These are phyloP conservation scores for Drosophila jambulina DNA, from an alignment of 1,140 invertebrate species.

Conservation along the genomic window DNA sequence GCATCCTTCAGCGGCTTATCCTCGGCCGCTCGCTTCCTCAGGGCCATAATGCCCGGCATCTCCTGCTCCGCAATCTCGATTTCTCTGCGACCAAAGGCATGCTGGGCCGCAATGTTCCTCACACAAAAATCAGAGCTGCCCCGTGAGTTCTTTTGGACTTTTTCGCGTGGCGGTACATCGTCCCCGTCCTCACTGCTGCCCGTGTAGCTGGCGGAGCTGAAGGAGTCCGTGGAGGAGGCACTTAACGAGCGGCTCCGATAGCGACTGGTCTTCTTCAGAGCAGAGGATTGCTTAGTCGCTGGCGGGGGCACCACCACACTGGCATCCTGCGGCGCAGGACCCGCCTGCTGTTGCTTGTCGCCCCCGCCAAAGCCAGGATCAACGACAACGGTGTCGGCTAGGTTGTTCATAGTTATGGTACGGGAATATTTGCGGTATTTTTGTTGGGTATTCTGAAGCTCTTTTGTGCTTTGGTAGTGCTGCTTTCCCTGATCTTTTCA, in stretches of 20 bases:
- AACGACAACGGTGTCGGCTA: slow-evolving; percentile 78
- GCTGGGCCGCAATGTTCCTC: slow-evolving; percentile 94
- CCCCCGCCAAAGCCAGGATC: slow-evolving; percentile 81
- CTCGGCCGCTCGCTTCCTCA: slow-evolving; percentile 94
- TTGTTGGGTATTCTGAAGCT: background rate
- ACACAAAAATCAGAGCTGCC: slow-evolving; percentile 96
- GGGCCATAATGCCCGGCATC: slow-evolving; percentile 98
- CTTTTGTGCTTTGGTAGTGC: slow-evolving; percentile 4
- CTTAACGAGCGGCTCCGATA: slow-evolving; percentile 95
- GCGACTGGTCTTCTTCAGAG: slow-evolving; percentile 93
- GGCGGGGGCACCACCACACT: slow-evolving; percentile 74
- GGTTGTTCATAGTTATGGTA: slow-evolving; percentile 66
- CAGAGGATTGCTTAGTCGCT: slow-evolving; percentile 88
- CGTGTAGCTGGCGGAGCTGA: slow-evolving; percentile 96
- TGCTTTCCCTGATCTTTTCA: slow-evolving; percentile 5
- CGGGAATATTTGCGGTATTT: background rate
- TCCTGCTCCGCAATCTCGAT: slow-evolving; percentile 99
- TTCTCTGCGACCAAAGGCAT: slow-evolving; percentile 96
- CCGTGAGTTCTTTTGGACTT: slow-evolving; percentile 91
- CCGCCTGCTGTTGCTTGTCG: slow-evolving; percentile 74
- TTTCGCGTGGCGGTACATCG: slow-evolving; percentile 91
- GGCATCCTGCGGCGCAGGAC: slow-evolving; percentile 65
- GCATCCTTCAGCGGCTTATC: slow-evolving; percentile 98
- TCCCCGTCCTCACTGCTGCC: slow-evolving; percentile 95
- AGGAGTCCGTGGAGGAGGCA: slow-evolving; percentile 97